Evolutionary conservation across 1,140 invertebrate species (phyloP), one percentile per base, ranked within the genome.

Genomic region (Drosophila asahinai): DNA sequence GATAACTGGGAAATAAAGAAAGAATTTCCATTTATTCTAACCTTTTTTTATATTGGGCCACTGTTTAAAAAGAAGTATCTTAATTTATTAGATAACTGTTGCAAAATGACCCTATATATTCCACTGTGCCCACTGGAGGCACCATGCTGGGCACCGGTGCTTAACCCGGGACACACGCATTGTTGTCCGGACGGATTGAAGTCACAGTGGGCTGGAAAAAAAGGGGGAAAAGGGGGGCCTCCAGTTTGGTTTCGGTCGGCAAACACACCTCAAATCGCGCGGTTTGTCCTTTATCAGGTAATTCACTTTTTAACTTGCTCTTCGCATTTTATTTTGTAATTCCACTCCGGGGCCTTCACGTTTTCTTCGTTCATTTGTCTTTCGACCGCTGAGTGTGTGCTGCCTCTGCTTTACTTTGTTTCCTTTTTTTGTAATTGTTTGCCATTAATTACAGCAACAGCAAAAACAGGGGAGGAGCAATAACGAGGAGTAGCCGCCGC

Each of bases 231-330:
- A 43, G 19, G 19, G 17, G 42, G 25, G 5, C 27, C 6, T 30
- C 27, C 27, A 5, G 1, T 36, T 11, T 17, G 57, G 33, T 36
- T 27, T 40, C 17, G 61, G 65, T 36, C 40, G 51, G 58, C 64
- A 84, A 89, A 90, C 84, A 89, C 86, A 91, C 86, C 86, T 89
- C 86, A 86, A 91, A 86, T 91, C 86, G 82, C 86, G 79, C 67
- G 60, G 86, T 86, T 90, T 90, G 86, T 91, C 86, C 86, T 90
- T 90, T 91, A 91, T 91, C 80, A 78, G 83, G 83, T 91, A 90
- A 90, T 91, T 91, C 73, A 86, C 87, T 83, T 86, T 91, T 91
- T 78, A 87, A 87, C 87, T 90, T 90, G 71, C 86, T 90, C 75
- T 82, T 86, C 87, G 80, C 86, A 81, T 89, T 89, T 91, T 74